Base-by-base conservation (phyloP, 2,797 vertebrate species). In the Sebastes matsubarae region DNA sequence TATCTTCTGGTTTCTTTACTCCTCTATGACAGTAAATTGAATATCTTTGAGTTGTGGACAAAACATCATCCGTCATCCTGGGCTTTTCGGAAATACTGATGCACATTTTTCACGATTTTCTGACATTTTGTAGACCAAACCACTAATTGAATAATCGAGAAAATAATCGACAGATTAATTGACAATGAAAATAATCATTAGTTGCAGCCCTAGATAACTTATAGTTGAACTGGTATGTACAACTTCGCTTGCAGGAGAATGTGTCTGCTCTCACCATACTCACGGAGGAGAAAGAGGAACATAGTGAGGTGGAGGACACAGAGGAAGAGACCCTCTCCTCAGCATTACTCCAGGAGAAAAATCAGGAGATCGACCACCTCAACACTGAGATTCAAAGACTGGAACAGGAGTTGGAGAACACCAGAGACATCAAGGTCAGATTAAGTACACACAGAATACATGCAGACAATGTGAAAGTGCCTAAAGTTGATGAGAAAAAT, bases 311-410 rank as follows among this genome's bases (percentile, higher is more conserved):
- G 13, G 87, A 57, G 34, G 87, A 58, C 27, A 42, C 65, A 20
- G 91, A 80, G 64, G 89, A 89, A 70, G 96, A 91, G 87, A 92
- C 22, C 0, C 93, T 98, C 55, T 93, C 96, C 27, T 95, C 96
- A 87, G 96, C 96, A 1, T 93, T 98, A 34, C 94, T 98, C 58
- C 80, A 96, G 79, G 97, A 97, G 89, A 98, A 97, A 85, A 98
- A 98, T 89, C 94, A 96, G 29, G 97, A 97, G 93, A 97, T 97
- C 0, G 95, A 97, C 89, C 94, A 96, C 64, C 93, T 97, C 79
- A 97, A 92, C 83, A 93, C 93, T 80, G 96, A 97, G 88, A 84
- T 97, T 32, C 92, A 95, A 73, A 94, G 83, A 70, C 89, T 97
- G 2, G 94, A 97, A 85, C 93, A 94, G 1, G 92, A 97, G 59